phyloP scores from a whole-genome alignment of 2,113 vertebrate species.

The Pelusios castaneus region DNA sequence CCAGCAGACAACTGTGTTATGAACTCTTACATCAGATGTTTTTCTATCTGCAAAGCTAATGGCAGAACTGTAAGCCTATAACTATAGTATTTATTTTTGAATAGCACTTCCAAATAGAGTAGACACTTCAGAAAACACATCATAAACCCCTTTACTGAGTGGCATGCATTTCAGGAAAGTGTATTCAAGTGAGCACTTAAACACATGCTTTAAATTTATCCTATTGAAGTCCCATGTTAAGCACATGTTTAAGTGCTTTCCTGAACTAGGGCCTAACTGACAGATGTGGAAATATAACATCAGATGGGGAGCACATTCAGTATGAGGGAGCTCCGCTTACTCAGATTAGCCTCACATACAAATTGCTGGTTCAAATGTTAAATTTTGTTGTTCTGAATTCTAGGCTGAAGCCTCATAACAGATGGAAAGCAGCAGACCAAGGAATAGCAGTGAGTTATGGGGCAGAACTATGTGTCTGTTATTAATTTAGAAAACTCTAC shows the following conservation, averaged over 20 bases:
- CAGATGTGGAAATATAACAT: not conserved
- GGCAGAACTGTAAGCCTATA: not conserved
- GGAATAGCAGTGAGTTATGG: not conserved
- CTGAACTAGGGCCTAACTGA: not conserved
- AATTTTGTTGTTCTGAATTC: not conserved
- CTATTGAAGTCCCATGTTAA: not conserved
- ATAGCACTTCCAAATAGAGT: not conserved
- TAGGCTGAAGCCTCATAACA: not conserved
- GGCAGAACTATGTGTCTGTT: not conserved
- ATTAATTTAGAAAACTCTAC: not conserved
- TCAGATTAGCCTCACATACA: not conserved
- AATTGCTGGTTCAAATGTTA: not conserved
- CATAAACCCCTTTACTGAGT: not conserved
- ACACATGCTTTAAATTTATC: not conserved
- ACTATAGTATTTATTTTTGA: not conserved
- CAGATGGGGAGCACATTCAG: not conserved
- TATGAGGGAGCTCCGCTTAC: not conserved
- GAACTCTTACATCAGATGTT: not conserved
- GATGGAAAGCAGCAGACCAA: not conserved
- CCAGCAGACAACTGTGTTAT: not conserved
- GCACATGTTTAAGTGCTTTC: not conserved
- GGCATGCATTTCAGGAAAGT: not conserved
- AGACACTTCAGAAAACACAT: not conserved
- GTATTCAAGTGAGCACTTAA: not conserved
- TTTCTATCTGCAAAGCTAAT: not conserved